Conservation (phyloP, 2,113 vertebrate species). For the Phodopus roborovskii region DNA sequence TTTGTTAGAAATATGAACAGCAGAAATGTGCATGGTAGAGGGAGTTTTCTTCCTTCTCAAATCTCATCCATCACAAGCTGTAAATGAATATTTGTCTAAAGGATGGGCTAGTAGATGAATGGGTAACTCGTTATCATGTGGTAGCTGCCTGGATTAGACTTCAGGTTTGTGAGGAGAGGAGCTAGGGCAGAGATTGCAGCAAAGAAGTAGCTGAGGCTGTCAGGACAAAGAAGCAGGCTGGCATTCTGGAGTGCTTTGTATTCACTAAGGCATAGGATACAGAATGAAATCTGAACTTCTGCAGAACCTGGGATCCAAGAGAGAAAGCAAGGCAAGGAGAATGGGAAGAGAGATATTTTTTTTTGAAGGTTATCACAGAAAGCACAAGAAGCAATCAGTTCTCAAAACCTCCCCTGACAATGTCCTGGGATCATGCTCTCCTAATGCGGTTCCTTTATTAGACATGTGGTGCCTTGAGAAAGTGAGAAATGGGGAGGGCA, state of each 20-base stretch:
- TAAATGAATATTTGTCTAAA: slow-evolving; percentile 65
- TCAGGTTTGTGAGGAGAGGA: neutral
- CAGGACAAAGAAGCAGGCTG: neutral
- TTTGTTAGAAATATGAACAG: slow-evolving; percentile 37
- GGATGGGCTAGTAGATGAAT: neutral
- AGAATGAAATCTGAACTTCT: neutral
- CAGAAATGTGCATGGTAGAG: neutral
- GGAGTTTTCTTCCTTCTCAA: slow-evolving; percentile 5
- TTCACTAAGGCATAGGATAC: neutral
- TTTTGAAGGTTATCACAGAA: neutral
- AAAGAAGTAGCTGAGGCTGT: neutral
- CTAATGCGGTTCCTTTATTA: neutral
- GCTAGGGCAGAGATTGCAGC: neutral
- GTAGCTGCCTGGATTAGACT: neutral
- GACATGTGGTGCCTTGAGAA: neutral
- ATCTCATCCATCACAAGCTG: neutral
- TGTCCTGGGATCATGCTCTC: neutral
- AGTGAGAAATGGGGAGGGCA: neutral
- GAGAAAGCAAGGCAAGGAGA: neutral
- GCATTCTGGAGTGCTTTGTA: neutral
- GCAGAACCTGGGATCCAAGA: neutral
- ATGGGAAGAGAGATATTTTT: neutral
- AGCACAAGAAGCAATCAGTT: neutral
- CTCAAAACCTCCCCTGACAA: neutral
- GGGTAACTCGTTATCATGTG: neutral